phyloP scores from a whole-genome alignment of 2,888 invertebrate species.

The Atherix ibis region DNA sequence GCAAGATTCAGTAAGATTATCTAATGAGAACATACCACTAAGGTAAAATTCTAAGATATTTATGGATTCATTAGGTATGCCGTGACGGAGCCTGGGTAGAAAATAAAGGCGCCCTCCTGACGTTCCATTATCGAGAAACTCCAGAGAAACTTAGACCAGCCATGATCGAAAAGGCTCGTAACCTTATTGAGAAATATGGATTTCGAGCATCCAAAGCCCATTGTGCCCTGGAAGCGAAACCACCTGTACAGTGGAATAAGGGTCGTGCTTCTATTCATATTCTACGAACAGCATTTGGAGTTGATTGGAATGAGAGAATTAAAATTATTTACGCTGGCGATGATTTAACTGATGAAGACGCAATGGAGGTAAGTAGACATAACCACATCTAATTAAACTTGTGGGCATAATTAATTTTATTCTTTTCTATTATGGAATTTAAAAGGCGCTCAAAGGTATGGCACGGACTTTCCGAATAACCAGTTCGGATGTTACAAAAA shows the following conservation, averaged over 20 bases:
- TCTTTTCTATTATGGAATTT: no score
- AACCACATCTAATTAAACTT: no score
- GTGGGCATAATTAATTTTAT: no score
- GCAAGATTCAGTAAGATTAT: constrained; percentile 51
- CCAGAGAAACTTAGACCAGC: constrained; percentile 49
- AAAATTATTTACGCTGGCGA: constrained; percentile 82
- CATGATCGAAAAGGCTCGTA: constrained; percentile 54
- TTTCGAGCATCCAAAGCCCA: constrained; percentile 67
- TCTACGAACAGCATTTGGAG: constrained; percentile 72
- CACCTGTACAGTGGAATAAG: constrained; percentile 85
- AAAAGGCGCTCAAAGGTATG: constrained; percentile 88
- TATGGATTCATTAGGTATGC: constrained; percentile 56
- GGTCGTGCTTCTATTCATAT: constrained; percentile 81
- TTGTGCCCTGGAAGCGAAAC: constrained; percentile 79
- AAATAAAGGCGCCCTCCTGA: constrained; percentile 72
- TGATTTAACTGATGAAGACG: constrained; percentile 79
- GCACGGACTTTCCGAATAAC: constrained; percentile 83
- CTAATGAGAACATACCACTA: constrained; percentile 4
- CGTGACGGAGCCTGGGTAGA: constrained; percentile 84
- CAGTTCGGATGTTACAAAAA: constrained; percentile 68
- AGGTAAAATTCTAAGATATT: background rate
- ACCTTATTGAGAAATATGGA: constrained; percentile 57
- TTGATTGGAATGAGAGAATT: constrained; percentile 83
- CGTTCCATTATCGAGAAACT: constrained; percentile 77
- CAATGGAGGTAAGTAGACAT: constrained; percentile 54